Conservation (phyloP, 2,113 vertebrate species). For the Sprattus sprattus region DNA sequence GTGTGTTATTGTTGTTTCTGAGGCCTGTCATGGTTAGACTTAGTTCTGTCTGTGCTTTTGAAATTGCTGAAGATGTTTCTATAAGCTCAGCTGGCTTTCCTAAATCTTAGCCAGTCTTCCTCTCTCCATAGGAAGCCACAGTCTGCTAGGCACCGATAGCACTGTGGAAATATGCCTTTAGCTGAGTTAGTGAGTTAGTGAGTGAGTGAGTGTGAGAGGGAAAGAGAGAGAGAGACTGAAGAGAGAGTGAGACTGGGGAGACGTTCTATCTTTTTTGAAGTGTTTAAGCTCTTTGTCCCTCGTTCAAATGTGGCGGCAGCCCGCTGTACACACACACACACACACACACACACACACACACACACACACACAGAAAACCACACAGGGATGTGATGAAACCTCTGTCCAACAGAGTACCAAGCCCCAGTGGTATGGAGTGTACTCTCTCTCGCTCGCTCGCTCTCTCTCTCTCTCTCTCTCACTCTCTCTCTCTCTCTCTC, state of each 20-base stretch:
- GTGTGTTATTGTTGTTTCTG: neutral
- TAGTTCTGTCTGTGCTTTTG: neutral
- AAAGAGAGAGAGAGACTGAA: neutral
- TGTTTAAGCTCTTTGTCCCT: neutral
- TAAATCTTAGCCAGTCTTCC: neutral
- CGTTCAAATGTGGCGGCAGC: neutral
- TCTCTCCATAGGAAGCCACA: neutral
- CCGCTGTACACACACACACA: neutral
- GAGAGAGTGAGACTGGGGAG: neutral
- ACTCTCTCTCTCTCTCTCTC: too few species aligned
- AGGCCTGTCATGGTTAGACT: too few species aligned
- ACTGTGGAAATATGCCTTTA: neutral
- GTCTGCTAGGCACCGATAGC: constrained; percentile 2
- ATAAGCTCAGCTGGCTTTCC: neutral
- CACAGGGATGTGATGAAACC: neutral
- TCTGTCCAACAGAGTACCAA: neutral
- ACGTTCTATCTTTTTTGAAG: neutral
- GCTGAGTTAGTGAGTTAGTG: neutral
- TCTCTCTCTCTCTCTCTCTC: too few species aligned
- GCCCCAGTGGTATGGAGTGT: neutral
- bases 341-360: neutral
- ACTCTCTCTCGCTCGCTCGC: too few species aligned
- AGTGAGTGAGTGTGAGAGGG: neutral
- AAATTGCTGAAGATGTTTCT: neutral
- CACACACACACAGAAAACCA: neutral